Base-by-base conservation (phyloP, 2,113 vertebrate genomes). In the Stigmatopora nigra region DNA sequence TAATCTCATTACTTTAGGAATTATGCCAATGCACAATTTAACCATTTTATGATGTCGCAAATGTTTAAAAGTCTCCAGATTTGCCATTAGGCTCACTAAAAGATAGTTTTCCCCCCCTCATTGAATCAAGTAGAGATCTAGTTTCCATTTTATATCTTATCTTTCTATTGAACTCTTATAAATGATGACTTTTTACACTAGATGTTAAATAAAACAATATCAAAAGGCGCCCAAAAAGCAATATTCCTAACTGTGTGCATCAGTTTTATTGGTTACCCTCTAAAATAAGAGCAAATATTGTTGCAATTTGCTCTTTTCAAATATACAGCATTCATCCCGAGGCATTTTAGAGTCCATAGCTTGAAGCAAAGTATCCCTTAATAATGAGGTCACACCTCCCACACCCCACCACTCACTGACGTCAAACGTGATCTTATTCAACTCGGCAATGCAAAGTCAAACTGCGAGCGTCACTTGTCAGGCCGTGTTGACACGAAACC, bases 341-440 rank as follows among this genome's bases (percentile, higher is more conserved):
- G n/a, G 65, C 51, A 56, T 45, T 72, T 67, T 64, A 65, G 44
- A 65, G 70, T 70, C 19, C 17, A 73, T 63, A 65, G 62, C 15
- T 66, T 47, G 38, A 70, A 64, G 57, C 14, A 56, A 46, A 10
- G 48, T 59, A 57, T 64, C 64, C 64, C 66, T 73, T 68, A 48
- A 61, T 73, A 72, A 46, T 76, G 75, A 78, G 67, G 82, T 75
- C 78, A 76, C 68, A 58, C 69, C 45, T 75, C 81, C 81, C 73
- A 79, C 78, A 36, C 38, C 15, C 71, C 46, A 12, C 66, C 55
- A 70, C 78, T 77, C 45, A 78, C 84, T 65, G 71, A 63, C 56
- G 62, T 38, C 45, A 7, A 53, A 38, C 45, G 52, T 25, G 62
- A 79, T 71, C 74, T 72, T 41, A 78, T 76, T 77, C 70, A 64